Evolutionary conservation across 30 jellyfish, hydroid and myxozoan genomes (phyloP), one percentile per base, ranked within the genome.

Genomic region (Catostylus mosaicus): DNA sequence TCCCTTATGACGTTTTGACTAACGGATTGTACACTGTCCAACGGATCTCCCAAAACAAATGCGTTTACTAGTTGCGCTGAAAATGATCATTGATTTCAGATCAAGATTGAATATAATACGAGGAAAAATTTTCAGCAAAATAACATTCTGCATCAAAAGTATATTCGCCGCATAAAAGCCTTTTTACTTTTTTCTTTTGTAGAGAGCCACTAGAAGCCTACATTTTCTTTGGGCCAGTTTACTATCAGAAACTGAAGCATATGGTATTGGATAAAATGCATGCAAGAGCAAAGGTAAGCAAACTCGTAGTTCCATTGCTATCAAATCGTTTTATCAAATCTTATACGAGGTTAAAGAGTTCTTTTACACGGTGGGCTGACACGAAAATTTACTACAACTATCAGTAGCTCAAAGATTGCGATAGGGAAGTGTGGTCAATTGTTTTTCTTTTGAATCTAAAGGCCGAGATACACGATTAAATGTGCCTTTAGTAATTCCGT

Each of bases 251-350:
- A 80, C 78, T 95, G 52, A 95, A 95, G 82, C 99, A 95, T 67
- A 95, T 95, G 99, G 99, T 95, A 33, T 71, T 95, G 40, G 99
- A 95, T 56, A 95, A 95, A 77, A 95, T 95, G 98, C 99, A 95
- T 65, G 99, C 99, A 0, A 32, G 99, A 61, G 98, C 99, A 3
- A 89, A 89, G 96, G 98, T 87, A 52, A 56, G 73, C 32, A n/a
- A n/a, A n/a, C n/a, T n/a, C n/a, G n/a, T 63, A 10, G 72, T 10
- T 10, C n/a, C n/a, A n/a, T n/a, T n/a, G n/a, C n/a, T n/a, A n/a
- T n/a, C n/a, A n/a, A n/a, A 65, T 67, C 10, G 20, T 67, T 26
- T 22, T 11, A 67, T 26, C 24, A 22, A 32, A 10, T 67, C 64
- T 22, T 32, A 32, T 67, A 7, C 19, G 26, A 16, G 64, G 67